Conservation (phyloP, 2,888 invertebrate genomes). For the Heliothis peltigera region DNA sequence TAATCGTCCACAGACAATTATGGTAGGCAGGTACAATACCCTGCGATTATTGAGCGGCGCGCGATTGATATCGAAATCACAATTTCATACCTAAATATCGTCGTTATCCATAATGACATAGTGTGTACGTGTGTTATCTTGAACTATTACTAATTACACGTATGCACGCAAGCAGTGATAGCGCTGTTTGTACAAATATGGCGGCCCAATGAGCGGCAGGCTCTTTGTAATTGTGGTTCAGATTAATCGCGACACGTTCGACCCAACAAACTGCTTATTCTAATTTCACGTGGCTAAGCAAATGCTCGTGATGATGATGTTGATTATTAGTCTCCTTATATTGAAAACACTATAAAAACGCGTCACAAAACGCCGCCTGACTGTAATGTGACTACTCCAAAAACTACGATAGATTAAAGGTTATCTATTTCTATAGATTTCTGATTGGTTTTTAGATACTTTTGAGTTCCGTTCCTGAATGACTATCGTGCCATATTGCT, state of each 20-base stretch:
- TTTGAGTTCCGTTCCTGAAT: no score
- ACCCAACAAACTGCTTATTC: slow-evolving; percentile 64
- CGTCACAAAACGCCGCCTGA: no score
- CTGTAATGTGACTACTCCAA: background rate
- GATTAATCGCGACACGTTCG: slow-evolving; percentile 65
- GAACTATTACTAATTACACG: slow-evolving; percentile 83
- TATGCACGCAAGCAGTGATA: slow-evolving; percentile 81
- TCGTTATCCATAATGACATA: slow-evolving; percentile 79
- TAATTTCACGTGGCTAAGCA: slow-evolving; percentile 64
- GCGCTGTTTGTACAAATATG: slow-evolving; percentile 73
- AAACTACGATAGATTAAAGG: background rate
- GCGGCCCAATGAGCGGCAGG: slow-evolving; percentile 68
- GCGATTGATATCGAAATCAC: slow-evolving; percentile 77
- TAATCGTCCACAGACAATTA: slow-evolving; percentile 72
- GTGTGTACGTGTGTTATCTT: slow-evolving; percentile 75
- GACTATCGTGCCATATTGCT: no score
- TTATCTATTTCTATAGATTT: no score
- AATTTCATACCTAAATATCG: slow-evolving; percentile 80
- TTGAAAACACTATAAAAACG: background rate
- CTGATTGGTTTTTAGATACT: no score
- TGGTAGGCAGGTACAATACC: slow-evolving; percentile 55
- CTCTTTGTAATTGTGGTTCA: slow-evolving; percentile 73
- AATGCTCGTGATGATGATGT: slow-evolving; percentile 16
- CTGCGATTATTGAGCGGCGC: slow-evolving; percentile 66
- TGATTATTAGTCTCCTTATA: background rate